Percentiles rank a stretch among this genome's conserved stretches.
These are phyloP conservation scores for Alexandromys fortis DNA, from an alignment of 2,113 vertebrate genomes.

Conservation along the genomic window DNA sequence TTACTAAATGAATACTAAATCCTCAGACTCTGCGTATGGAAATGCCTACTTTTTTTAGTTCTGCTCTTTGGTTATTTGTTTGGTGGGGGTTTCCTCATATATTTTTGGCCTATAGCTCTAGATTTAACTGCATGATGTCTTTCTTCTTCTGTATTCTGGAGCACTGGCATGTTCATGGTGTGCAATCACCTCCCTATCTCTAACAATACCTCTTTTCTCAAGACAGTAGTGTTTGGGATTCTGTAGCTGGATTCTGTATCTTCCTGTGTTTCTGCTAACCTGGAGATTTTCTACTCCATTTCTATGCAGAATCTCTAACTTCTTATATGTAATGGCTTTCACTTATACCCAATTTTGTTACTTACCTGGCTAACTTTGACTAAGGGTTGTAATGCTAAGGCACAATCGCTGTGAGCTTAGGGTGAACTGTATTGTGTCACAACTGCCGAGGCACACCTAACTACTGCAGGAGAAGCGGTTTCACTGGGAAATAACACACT, in stretches of 20 bases:
- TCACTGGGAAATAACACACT: background rate
- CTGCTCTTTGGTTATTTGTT: background rate
- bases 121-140: background rate
- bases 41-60: background rate
- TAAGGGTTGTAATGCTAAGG: background rate
- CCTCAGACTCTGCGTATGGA: background rate
- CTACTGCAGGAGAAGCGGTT: background rate
- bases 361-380: background rate
- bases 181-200: background rate
- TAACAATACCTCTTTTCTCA: background rate
- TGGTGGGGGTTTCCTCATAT: background rate
- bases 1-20: conserved; percentile 18
- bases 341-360: background rate
- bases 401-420: background rate
- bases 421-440: background rate
- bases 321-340: background rate
- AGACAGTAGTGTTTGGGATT: background rate
- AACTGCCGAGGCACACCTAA: background rate
- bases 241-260: background rate
- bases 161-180: background rate
- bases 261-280: background rate
- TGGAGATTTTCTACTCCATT: background rate
- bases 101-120: background rate
- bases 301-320: background rate
- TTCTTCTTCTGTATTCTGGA: background rate